Conservation (phyloP, 2,113 vertebrate genomes). For the Chroicocephalus ridibundus region DNA sequence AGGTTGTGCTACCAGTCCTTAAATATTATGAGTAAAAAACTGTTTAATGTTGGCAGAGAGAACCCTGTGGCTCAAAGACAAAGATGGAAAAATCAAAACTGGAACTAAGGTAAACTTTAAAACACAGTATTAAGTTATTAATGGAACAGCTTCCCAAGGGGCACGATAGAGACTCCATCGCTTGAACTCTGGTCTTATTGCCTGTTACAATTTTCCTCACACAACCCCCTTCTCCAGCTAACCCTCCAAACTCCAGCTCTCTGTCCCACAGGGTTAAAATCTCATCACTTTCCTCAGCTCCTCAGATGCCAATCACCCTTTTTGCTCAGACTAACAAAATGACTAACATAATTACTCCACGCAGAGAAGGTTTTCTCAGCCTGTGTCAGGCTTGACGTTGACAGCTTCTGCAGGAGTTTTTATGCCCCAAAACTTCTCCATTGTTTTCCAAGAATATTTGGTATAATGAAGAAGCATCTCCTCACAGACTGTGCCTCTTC, state of each 20-base stretch:
- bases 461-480: background rate
- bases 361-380: background rate
- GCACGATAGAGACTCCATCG: background rate
- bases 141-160: background rate
- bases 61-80: background rate
- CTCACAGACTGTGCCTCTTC: background rate
- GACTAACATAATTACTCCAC: background rate
- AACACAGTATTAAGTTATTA: background rate
- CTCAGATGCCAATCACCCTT: background rate
- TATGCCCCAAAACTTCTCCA: rapidly evolving
- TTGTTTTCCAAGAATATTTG: background rate
- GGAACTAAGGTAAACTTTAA: background rate
- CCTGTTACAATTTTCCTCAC: background rate
- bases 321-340: background rate
- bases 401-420: background rate
- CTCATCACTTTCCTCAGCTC: background rate
- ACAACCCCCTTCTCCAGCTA: background rate
- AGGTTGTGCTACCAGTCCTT: background rate
- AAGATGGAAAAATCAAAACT: background rate
- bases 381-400: background rate
- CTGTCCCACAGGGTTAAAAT: background rate
- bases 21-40: background rate
- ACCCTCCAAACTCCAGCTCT: background rate
- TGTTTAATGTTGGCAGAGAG: background rate
- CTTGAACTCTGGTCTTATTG: background rate